Evolutionary conservation across 2,888 invertebrate genomes (phyloP), one percentile per base, ranked within the genome.

Genomic region (Orthosia gothica): DNA sequence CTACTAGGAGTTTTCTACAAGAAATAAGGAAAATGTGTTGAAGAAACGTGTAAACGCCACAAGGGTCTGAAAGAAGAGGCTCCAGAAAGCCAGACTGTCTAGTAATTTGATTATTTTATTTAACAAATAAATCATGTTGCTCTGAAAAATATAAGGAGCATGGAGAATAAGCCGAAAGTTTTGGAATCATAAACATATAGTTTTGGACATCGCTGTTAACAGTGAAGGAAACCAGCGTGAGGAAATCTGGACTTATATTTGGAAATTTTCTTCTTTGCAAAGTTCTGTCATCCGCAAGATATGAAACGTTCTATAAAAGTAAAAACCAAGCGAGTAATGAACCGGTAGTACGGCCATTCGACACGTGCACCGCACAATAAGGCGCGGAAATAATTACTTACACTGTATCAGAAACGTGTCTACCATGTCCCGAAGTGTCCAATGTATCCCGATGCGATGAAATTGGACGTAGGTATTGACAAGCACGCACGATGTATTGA

Each of bases 321-420:
- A 78, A 71, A n/a, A 20, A n/a, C 9, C 0, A 3, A 40, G 67
- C 47, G 81, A 83, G 67, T 74, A n/a, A 0, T 9, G 0, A 1
- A 32, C 26, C 49, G 15, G 11, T 79, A 45, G 85, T 87, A 77
- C 61, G 74, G 70, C 0, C 66, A 0, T 23, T 55, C 15, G 62
- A 79, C 88, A 87, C 87, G 88, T 87, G 88, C 75, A 83, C 15
- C 66, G 59, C 65, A 79, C 79, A 82, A 72, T 81, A 76, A 83
- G 67, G 76, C 57, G 64, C 79, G 89, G 88, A 89, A 88, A 89
- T 87, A 83, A 89, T 88, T 82, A 86, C 85, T 76, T 79, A 78
- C 52, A 84, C 70, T 80, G 84, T 84, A 74, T 76, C 67, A 66
- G 70, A 78, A 82, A 82, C 84, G 89, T 84, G 86, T 62, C 66